These are phyloP conservation scores for Hyaena hyaena DNA, from an alignment of 2,113 vertebrate species.

Conservation along the genomic window DNA sequence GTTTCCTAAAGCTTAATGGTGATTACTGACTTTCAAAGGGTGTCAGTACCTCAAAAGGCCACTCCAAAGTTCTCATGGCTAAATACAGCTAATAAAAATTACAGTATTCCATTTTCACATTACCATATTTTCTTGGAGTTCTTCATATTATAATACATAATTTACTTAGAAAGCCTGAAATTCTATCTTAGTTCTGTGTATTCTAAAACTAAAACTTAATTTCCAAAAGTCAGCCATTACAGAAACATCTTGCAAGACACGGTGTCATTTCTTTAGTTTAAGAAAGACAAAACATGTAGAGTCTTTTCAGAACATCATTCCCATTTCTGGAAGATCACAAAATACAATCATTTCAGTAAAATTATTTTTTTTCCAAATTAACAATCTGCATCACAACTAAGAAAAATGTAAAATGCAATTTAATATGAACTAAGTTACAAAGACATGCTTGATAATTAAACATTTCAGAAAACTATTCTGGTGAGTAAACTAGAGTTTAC, in stretches of 20 bases:
- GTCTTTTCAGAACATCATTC: constrained; percentile 7
- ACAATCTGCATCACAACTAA: constrained; percentile 41
- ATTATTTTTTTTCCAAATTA: neutral
- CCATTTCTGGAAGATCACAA: neutral
- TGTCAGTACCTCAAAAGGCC: neutral
- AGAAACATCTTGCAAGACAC: neutral
- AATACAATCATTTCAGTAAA: constrained; percentile 18
- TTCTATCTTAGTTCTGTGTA: neutral
- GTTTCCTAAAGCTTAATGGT: constrained; percentile 20
- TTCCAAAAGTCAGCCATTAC: neutral
- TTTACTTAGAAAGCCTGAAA: neutral
- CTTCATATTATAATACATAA: neutral
- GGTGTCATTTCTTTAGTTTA: neutral
- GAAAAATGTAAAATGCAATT: constrained; percentile 47
- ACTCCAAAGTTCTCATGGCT: neutral
- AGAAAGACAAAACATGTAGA: neutral
- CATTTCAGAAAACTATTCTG: constrained; percentile 44
- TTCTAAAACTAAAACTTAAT: constrained; percentile 33
- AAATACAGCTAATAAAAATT: constrained; percentile 43
- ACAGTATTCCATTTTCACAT: neutral
- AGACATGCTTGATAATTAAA: constrained; percentile 52
- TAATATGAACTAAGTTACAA: constrained; percentile 34
- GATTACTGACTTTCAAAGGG: constrained; percentile 50
- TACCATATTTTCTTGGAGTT: neutral
- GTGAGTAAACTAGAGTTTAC: constrained; percentile 25